Conservation (phyloP, 2,113 vertebrate species). For the Polyodon spathula region DNA sequence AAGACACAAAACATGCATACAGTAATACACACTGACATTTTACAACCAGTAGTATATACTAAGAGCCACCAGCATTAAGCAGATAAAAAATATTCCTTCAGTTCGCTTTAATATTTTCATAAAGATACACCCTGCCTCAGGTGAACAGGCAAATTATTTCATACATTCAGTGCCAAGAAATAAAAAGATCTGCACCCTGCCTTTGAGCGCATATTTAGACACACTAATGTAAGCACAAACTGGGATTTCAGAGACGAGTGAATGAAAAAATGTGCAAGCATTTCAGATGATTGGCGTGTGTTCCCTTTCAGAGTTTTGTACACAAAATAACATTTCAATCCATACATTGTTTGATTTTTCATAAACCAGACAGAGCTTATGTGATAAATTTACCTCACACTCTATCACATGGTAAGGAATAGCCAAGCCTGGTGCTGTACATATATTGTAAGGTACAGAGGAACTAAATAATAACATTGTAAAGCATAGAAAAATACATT, state of each 20-base stretch:
- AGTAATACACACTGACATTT: conserved; percentile 7
- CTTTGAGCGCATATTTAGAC: conserved; percentile 20
- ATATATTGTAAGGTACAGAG: too few relatives aligned
- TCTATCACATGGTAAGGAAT: too few relatives aligned
- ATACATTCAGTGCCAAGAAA: conserved; percentile 16
- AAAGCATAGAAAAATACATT: too few relatives aligned
- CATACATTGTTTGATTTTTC: too few relatives aligned
- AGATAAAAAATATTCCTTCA: conserved; percentile 12
- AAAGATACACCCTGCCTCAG: conserved; percentile 21
- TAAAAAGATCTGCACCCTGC: conserved; percentile 15
- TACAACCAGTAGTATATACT: background rate
- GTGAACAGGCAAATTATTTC: conserved; percentile 20
- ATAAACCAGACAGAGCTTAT: too few relatives aligned
- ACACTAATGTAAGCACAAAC: conserved; percentile 9
- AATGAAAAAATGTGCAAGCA: background rate
- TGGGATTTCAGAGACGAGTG: conserved; percentile 1
- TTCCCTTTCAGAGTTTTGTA: background rate
- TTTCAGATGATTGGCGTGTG: background rate
- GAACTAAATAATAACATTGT: too few relatives aligned
- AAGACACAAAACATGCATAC: conserved; percentile 2
- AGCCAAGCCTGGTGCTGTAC: too few relatives aligned
- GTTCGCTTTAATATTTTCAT: conserved; percentile 18
- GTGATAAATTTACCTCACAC: too few relatives aligned
- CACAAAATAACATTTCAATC: background rate
- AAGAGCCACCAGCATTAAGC: conserved; percentile 19